Percentiles rank a stretch among this genome's conserved stretches.
Evolutionary conservation across 2,888 invertebrate genomes (phyloP).

Genomic region (Minunthozetes semirufus): DNA sequence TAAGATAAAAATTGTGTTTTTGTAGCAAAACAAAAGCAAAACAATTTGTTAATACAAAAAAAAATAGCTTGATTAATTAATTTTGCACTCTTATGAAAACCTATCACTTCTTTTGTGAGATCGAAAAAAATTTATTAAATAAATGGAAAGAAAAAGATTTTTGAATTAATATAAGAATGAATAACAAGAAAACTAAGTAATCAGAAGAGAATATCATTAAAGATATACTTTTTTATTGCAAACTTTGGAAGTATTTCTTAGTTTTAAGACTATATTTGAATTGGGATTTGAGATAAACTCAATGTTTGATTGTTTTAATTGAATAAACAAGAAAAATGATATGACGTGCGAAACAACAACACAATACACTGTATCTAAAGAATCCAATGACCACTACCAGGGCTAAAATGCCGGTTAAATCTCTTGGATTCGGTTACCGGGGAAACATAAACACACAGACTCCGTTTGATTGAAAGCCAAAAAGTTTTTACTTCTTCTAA

Average conservation of each 20-base stretch:
- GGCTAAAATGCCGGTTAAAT: not conserved
- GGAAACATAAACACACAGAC: not conserved
- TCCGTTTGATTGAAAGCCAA: not conserved
- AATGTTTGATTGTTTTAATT: constrained; percentile 16
- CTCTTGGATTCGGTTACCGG: not conserved
- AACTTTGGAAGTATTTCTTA: too few relatives aligned
- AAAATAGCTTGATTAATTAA: constrained; percentile 6
- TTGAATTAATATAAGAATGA: not conserved
- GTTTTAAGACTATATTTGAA: constrained; percentile 4
- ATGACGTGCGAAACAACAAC: not conserved
- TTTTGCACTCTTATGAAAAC: not conserved
- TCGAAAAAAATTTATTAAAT: not conserved
- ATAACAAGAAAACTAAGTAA: not conserved
- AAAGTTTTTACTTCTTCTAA: not conserved
- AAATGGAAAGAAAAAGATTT: not conserved
- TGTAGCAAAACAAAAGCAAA: not conserved
- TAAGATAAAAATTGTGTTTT: constrained; percentile 7
- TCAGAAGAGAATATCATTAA: not conserved
- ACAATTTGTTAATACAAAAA: constrained; percentile 12
- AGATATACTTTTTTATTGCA: not conserved
- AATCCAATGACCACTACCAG: not conserved
- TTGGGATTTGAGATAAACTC: not conserved
- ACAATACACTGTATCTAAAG: not conserved
- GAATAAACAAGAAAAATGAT: not conserved
- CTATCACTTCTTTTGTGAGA: constrained; percentile 11